phyloP scores from a whole-genome alignment of 2,888 invertebrate species.

The Abrostola triplasia region DNA sequence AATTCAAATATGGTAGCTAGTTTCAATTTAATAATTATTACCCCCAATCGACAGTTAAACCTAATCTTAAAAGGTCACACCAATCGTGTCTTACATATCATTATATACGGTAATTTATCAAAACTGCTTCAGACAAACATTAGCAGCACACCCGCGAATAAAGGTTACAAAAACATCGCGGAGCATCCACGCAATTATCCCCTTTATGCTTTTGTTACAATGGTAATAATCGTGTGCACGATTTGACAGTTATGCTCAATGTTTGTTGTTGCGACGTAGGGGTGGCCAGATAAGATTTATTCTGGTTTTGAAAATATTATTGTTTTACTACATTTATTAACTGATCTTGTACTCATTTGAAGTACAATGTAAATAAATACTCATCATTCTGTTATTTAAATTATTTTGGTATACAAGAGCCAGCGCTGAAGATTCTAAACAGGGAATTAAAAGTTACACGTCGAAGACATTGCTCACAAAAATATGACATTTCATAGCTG shows the following conservation, averaged over 20 bases:
- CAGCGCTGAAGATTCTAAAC: no score
- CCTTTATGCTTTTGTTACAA: slow-evolving; percentile 37
- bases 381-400: no score
- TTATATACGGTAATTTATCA: slow-evolving; percentile 52
- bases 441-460: no score
- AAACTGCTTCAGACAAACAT: slow-evolving; percentile 36
- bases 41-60: slow-evolving; percentile 16
- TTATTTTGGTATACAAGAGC: no score
- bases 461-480: no score
- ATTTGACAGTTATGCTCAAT: slow-evolving; percentile 51
- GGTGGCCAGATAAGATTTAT: slow-evolving; percentile 19
- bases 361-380: no score
- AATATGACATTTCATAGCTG: no score
- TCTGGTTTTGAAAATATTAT: neutral
- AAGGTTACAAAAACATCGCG: slow-evolving; percentile 19
- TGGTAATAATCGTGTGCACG: slow-evolving; percentile 51
- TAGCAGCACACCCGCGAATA: slow-evolving; percentile 11
- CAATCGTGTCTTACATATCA: slow-evolving; percentile 41
- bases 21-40: slow-evolving; percentile 31
- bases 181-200: slow-evolving; percentile 48
- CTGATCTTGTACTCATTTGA: no score
- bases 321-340: no score
- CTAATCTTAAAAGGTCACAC: slow-evolving; percentile 34
- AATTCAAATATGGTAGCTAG: slow-evolving; percentile 16
- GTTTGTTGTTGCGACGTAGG: slow-evolving; percentile 33